Evolutionary conservation across 2,113 vertebrate species (phyloP), one percentile per base, ranked within the genome.

Genomic region (Rutilus rutilus): DNA sequence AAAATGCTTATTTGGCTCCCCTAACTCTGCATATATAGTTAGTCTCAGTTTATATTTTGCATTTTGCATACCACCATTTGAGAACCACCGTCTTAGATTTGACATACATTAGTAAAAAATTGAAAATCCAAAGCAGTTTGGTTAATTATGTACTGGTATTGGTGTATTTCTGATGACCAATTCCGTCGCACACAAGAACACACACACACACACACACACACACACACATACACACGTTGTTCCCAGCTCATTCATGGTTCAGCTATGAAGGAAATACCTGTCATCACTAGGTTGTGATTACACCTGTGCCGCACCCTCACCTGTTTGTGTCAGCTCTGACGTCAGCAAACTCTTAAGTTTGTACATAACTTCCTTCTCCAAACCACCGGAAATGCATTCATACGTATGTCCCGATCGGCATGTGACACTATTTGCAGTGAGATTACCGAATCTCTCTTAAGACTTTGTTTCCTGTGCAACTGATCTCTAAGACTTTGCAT

Each of bases 241-340:
- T 89, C 88, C 3, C n/a, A 27, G 69, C 19, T 71, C 54, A 21
- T 59, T 33, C 64, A 83, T 12, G 33, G 10, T n/a, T 69, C 64
- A 54, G 65, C 6, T 30, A 23, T 52, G 50, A 54, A 83, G 92
- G 93, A 94, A 94, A 92, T 94, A 91, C 91, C 92, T 92, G 88
- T 81, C 85, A 84, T 87, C 62, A 76, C 91, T 91, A 87, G 91
- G 47, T 86, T 85, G 50, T 91, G 92, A 25, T 47, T 89, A 89
- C 90, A 90, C 86, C 33, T 69, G 2, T 19, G 90, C 91, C 93
- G 85, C 94, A 92, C 94, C 80, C 94, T 93, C 92, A 89, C 88
- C 87, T 82, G 79, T 60, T 17, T 17, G 67, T 54, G 25, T 33
- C 30, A 60, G 59, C 30, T 82, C 69, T 85, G 77, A 60, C 82